Base-by-base conservation (phyloP, 2,888 invertebrate species). In the Lasius platythorax region DNA sequence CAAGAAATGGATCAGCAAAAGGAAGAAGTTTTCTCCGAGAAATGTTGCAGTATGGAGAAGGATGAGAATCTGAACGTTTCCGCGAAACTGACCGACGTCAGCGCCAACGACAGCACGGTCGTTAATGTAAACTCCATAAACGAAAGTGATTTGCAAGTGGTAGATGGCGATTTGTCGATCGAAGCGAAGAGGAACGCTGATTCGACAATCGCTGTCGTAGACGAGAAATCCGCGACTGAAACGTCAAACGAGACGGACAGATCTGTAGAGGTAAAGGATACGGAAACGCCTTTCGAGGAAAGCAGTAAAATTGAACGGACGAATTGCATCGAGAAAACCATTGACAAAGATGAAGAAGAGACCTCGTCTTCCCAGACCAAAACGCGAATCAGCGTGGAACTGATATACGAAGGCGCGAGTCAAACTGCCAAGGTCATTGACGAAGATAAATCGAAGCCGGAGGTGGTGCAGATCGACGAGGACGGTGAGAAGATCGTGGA, bases 401-500 rank as follows among this genome's bases (percentile, higher is more conserved):
- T 94, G 0, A 91, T 94, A 72, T 94, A 91, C 64, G 94, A 94
- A 46, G 4, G 18, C 3, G 15, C 9, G 2, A 66, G 37, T 2
- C 88, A 91, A 37, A 73, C 85, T 84, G 12, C 89, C 78, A 6
- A 86, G 15, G 23, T 23, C 23, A 23, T 23, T 18, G 75, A 40
- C 0, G 83, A 85, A n/a, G 67, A 15, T 9, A 92, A 91, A 78
- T 58, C 79, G 0, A 88, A 85, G 40, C 86, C 90, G 0, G 93
- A 93, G 66, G 75, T 94, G 30, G 93, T 94, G 2, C 93, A 94
- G 68, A 93, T 94, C 9, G 92, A 92, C 40, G 94, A 94, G 61
- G 93, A 93, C 1, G 92, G 90, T 1, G 93, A 94, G 11, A 92
- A 93, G 53, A 92, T 92, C 5, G 87, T 94, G 30, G 94, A 94